Conservation (phyloP, 2,797 vertebrate genomes). For the Siniperca undulata region DNA sequence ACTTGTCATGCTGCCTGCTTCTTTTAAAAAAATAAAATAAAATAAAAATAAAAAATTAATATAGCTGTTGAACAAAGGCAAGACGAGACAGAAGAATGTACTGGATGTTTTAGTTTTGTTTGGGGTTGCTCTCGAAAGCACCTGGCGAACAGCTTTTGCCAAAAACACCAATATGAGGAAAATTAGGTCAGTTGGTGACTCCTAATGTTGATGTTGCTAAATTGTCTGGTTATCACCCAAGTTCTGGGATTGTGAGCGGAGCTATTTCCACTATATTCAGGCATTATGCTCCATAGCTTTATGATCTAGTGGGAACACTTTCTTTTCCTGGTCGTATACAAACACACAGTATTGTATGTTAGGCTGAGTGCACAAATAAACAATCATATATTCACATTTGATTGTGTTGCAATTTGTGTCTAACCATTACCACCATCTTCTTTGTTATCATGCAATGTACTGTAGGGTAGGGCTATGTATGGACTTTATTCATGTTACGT, state of each 20-base stretch:
- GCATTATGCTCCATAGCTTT: neutral
- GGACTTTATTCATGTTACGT: conserved; percentile 60
- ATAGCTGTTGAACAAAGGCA: neutral
- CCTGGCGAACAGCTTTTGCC: neutral
- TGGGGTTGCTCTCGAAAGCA: neutral
- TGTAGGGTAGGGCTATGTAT: conserved; percentile 34
- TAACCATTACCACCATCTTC: conserved; percentile 13
- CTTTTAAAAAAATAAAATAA: no score
- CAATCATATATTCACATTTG: conserved; percentile 4
- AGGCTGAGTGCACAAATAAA: conserved; percentile 7
- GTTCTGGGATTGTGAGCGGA: conserved; percentile 14
- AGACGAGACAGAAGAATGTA: neutral
- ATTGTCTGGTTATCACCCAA: neutral
- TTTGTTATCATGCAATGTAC: conserved; percentile 9
- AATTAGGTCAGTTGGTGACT: neutral
- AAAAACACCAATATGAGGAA: neutral
- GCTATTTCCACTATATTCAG: neutral
- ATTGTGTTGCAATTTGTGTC: conserved; percentile 18
- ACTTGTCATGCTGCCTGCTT: no score
- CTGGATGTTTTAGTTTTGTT: neutral
- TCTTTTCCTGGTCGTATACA: neutral
- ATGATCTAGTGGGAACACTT: neutral
- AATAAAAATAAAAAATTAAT: no score
- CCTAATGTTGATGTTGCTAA: neutral
- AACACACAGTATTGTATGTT: neutral